Evolutionary conservation across 92 coral and sea anemone species (phyloP).

Genomic region (Blastomussa wellsi): DNA sequence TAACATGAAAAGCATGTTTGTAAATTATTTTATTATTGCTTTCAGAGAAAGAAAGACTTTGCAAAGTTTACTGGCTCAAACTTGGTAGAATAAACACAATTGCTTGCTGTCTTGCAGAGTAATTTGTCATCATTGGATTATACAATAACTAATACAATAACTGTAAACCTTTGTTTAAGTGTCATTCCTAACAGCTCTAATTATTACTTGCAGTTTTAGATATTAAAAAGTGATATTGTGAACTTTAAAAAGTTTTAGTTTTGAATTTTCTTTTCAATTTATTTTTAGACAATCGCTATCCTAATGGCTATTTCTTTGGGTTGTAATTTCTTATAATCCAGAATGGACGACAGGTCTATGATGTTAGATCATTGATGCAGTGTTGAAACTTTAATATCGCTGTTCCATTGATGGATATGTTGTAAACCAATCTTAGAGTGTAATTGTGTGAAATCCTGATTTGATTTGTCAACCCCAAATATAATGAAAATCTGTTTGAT

Average conservation of each 20-base stretch:
- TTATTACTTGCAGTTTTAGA: neutral
- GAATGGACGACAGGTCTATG: no score
- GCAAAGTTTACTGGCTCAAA: neutral
- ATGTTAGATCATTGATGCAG: no score
- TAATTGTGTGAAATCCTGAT: no score
- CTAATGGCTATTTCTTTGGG: no score
- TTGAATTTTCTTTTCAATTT: no score
- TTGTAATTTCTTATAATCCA: no score
- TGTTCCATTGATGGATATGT: no score
- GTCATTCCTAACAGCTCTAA: neutral
- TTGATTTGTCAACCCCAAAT: no score
- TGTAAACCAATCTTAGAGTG: no score
- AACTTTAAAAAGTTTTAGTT: neutral
- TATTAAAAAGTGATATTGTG: neutral
- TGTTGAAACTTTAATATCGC: no score
- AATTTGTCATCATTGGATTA: neutral
- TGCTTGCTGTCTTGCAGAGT: neutral
- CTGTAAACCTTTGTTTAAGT: neutral
- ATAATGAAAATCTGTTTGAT: no score
- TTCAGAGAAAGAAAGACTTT: neutral
- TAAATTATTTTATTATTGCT: constrained; percentile 31
- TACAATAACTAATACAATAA: neutral
- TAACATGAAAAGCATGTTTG: constrained; percentile 28
- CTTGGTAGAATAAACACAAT: neutral
- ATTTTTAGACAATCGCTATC: no score